Evolutionary conservation across 1,140 invertebrate genomes (phyloP).

Genomic region (Bilobella aurantiaca): DNA sequence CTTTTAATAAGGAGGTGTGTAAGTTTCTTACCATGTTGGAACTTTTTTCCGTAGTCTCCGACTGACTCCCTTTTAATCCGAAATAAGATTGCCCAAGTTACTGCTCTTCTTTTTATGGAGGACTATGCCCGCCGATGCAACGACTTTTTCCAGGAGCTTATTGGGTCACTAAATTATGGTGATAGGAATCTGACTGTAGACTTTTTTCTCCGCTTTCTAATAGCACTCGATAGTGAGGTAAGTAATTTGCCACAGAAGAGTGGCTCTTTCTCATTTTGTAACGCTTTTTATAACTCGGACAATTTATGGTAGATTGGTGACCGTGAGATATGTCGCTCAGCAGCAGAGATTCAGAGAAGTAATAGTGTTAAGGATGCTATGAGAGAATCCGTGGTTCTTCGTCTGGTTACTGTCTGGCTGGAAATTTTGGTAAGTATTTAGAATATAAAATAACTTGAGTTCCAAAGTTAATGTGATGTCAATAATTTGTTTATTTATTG

Average conservation of each 20-base stretch:
- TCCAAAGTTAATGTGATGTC: constrained; percentile 36
- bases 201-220: constrained; percentile 46
- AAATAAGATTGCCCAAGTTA: constrained; percentile 49
- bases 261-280: not conserved
- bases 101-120: constrained; percentile 44
- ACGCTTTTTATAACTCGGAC: not conserved
- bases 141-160: constrained; percentile 46
- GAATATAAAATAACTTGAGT: not conserved
- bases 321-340: constrained; percentile 44
- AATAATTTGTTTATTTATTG: not conserved
- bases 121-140: constrained; percentile 49
- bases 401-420: constrained; percentile 49
- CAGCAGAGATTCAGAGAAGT: constrained; percentile 45
- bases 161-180: constrained; percentile 40
- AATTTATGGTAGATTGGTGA: constrained; percentile 47
- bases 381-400: constrained; percentile 45
- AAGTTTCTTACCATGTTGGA: not conserved
- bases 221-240: constrained; percentile 45
- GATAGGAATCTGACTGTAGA: constrained; percentile 45
- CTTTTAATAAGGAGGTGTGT: not conserved
- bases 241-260: not conserved
- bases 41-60: not conserved
- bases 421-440: constrained; percentile 45
- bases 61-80: constrained; percentile 35
- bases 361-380: constrained; percentile 49